Base-by-base conservation (phyloP, 2,888 invertebrate species). In the Holacanthella duospinosa region DNA sequence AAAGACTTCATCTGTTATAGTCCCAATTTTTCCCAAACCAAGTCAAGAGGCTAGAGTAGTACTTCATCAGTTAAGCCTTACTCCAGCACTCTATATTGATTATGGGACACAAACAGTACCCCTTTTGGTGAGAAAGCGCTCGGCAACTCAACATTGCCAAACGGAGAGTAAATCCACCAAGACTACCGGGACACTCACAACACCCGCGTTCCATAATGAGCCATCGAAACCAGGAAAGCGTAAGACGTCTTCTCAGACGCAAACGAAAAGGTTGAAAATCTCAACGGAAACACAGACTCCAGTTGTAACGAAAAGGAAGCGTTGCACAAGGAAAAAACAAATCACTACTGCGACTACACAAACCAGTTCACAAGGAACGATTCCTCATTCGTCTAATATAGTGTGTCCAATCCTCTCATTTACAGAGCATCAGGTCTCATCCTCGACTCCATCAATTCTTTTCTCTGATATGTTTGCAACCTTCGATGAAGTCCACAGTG, bases 211-310 rank as follows among this genome's bases (percentile, higher is more conserved):
- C 4, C 16, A 4, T 16, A 4, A 9, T 4, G 19, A n/a, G 6
- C 21, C 48, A 21, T 6, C 16, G 9, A 48, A 48, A 21, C 36
- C 6, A 16, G 36, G 6, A 16, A 48, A 9, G n/a, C 48, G 21
- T 9, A 67, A 61, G 59, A 64, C 55, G 24, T 65, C 68, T 12
- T 65, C 68, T 21, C 68, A 68, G 56, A 68, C 68, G n/a, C 61
- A 29, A 26, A 61, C 55, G 26, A 60, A 62, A 4, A 57, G 54
- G 16, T 29, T 64, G 19, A 43, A 63, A 58, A 55, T 69, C 2
- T 67, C 67, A 4, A 63, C 66, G 0, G 64, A 67, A 63, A 66
- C 67, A 21, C 67, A 69, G 57, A 69, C 68, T 9, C 57, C 65
- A 4, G 64, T 63, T 55, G 68, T 67, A 9, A 61, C 61, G 0